A percentile compares a stretch with the other conserved stretches of the same genome.
Conservation (phyloP, 2,888 invertebrate genomes). For the Agrotis exclamationis region DNA sequence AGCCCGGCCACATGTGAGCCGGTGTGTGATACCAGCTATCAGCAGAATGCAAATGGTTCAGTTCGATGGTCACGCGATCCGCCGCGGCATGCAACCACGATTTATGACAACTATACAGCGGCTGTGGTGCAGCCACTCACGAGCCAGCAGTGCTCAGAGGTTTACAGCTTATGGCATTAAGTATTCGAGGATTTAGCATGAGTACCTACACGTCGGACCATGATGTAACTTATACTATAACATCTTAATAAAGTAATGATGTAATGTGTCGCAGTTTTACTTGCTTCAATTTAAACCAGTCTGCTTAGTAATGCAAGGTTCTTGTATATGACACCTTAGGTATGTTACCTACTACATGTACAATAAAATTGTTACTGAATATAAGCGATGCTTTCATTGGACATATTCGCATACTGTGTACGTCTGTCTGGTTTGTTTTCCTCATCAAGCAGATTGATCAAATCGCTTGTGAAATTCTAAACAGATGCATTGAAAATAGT, state of each 20-base stretch:
- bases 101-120: constrained; percentile 16
- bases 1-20: constrained; percentile 75
- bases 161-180: constrained; percentile 22
- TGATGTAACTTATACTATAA: constrained; percentile 39
- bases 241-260: constrained; percentile 41
- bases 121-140: neutral
- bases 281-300: constrained; percentile 27
- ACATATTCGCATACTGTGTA: constrained; percentile 24
- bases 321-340: constrained; percentile 25
- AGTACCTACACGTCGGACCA: constrained; percentile 13
- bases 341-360: constrained; percentile 9
- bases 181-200: constrained; percentile 13
- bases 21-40: constrained; percentile 68
- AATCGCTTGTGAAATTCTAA: constrained; percentile 58
- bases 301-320: constrained; percentile 31
- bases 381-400: constrained; percentile 21
- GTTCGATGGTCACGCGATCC: constrained; percentile 66
- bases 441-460: constrained; percentile 49
- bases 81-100: constrained; percentile 51
- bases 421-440: constrained; percentile 30
- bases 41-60: constrained; percentile 77
- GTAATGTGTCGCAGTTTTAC: constrained; percentile 34
- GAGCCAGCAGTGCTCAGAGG: neutral
- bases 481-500: constrained; percentile 62
- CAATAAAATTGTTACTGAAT: constrained; percentile 17